Evolutionary conservation across 1,140 invertebrate genomes (phyloP), one percentile per base, ranked within the genome.

Genomic region (Aphaenogaster floridana): DNA sequence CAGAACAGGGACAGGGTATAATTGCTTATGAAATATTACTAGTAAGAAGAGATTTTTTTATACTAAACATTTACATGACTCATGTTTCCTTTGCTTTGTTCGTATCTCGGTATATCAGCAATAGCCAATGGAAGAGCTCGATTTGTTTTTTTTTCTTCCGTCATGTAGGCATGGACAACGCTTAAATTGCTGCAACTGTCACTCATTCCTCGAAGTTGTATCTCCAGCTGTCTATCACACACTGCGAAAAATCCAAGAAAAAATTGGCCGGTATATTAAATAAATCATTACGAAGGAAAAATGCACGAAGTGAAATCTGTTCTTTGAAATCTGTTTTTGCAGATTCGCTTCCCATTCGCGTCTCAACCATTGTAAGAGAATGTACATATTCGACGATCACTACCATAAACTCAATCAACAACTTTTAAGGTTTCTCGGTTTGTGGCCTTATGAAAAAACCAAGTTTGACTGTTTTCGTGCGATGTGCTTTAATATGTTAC

Each of bases 141-240:
- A 64, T 45, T 45, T 28, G 8, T 28, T 17, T 7, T n/a, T 80
- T 42, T 54, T 54, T 54, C 8, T 48, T 54, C n/a, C 4, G 6
- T 2, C 63, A 52, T 28, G 34, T 42, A 21, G n/a, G 1, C 36
- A 68, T 17, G 36, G 13, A 42, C 34, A 42, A 42, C 52, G 13
- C 63, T 80, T 68, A 80, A 80, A 80, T 80, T 80, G 36, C 78
- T 7, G 1, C 34, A 66, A 68, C 78, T 80, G 78, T 80, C 78
- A 80, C 34, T 80, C 78, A 68, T 36, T 52, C 36, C 6, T 28
- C 8, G 48, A 80, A 45, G 0, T 66, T 59, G 78, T 54, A 54
- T 28, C 8, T 54, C 13, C 3, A 17, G n/a, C 48, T 39, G 77
- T 80, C 77, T 39, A 34, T 54, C 42, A 66, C 5, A n/a, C 34